Conservation (phyloP, 2,113 vertebrate species). For the Clinocottus analis region DNA sequence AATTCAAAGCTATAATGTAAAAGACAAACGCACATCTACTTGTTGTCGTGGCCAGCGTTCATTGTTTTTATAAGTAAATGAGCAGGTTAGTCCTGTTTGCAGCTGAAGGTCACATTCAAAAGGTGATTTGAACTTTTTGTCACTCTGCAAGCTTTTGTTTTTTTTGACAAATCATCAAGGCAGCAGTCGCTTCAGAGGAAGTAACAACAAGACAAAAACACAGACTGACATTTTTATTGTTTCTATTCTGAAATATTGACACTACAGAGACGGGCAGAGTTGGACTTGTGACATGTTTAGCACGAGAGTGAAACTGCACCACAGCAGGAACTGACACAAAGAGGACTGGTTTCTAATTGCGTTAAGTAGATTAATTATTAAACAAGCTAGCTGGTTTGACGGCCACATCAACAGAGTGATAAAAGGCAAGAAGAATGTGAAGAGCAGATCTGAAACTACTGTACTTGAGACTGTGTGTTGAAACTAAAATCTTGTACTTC, state of each 20-base stretch:
- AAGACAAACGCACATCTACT: neutral
- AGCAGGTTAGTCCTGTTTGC: slow-evolving; percentile 57
- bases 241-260: slow-evolving; percentile 28
- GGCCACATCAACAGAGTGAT: neutral
- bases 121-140: neutral
- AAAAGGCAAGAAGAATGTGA: neutral
- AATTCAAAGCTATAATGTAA: no score
- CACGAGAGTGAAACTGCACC: slow-evolving; percentile 37
- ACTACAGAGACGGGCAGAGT: slow-evolving; percentile 8
- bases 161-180: neutral
- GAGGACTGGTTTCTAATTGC: slow-evolving; percentile 42
- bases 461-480: neutral
- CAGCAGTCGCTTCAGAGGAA: slow-evolving; percentile 1
- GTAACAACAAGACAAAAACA: slow-evolving; percentile 20
- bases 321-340: slow-evolving; percentile 36
- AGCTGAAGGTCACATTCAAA: slow-evolving; percentile 2
- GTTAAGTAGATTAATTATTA: slow-evolving; percentile 46
- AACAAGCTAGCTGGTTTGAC: slow-evolving; percentile 15
- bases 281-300: slow-evolving; percentile 19
- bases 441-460: neutral
- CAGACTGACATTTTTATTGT: slow-evolving; percentile 46
- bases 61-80: slow-evolving; percentile 16
- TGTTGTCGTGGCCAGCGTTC: neutral
- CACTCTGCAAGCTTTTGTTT: neutral
- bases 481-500: neutral